Evolutionary conservation across 2,888 invertebrate species (phyloP), one percentile per base, ranked within the genome.

Genomic region (Endomychus coccineus): DNA sequence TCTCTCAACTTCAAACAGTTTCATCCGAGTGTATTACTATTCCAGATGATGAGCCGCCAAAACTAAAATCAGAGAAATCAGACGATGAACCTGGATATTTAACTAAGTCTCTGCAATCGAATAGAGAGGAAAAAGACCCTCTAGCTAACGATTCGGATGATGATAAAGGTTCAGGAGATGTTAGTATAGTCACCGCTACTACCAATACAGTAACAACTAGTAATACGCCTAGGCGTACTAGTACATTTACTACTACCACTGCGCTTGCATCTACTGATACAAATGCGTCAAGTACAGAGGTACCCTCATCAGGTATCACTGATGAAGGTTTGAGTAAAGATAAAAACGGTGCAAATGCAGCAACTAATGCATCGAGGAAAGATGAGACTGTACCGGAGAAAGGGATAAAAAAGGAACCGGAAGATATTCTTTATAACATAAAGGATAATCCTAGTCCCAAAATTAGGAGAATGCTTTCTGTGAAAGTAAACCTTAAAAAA

Each of bases 11-110:
- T 5, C 54, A 58, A 35, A 53, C 43, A 14, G 56, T 61, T 12
- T 39, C 59, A 9, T 49, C 60, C 3, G 61, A 61, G 34, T 61
- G 61, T 35, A 61, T 61, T 17, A 59, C 58, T 2, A 60, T 61
- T 31, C 60, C 61, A 1, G 61, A 61, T 43, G 61, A 61, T 44
- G 43, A 45, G 30, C 40, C 42, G n/a, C 34, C 32, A 16, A 16
- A 27, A 12, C 12, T 22, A n/a, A 12, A n/a, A 14, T n/a, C n/a
- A n/a, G 10, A 12, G 4, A 24, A 16, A 16, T 11, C 9, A 3
- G 21, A 16, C 11, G 48, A 49, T 6, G 30, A 14, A 43, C 46
- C 9, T 16, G 40, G 23, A 30, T 22, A 2, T 36, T 34, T 14
- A 6, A 29, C 10, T 5, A 2, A 21, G 2, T 16, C 17, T 22